A percentile compares a stretch with the other conserved stretches of the same genome.
These are phyloP conservation scores for Caenorhabditis inopinata DNA, from an alignment of 1,140 invertebrate species.

Conservation along the genomic window DNA sequence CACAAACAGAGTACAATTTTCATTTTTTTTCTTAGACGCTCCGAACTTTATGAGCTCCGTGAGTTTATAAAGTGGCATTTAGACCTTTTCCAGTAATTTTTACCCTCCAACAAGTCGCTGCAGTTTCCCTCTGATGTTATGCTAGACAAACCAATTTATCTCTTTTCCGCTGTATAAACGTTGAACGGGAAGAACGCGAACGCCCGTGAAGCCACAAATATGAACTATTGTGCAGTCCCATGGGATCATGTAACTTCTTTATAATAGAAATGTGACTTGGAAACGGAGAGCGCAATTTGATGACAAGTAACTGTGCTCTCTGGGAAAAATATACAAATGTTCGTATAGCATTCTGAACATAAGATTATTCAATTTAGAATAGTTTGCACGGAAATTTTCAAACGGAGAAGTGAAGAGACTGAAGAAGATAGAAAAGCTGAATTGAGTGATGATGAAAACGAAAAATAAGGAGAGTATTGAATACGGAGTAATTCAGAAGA, in stretches of 20 bases:
- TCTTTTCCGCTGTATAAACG: not conserved
- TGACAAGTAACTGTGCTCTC: not conserved
- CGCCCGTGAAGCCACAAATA: not conserved
- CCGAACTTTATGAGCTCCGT: not conserved
- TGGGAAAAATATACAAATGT: not conserved
- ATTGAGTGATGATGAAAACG: not conserved
- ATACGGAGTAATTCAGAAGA: no score
- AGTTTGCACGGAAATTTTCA: no score
- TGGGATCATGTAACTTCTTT: not conserved
- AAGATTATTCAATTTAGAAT: no score
- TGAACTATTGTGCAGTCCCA: not conserved
- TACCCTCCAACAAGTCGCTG: not conserved
- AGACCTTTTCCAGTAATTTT: not conserved
- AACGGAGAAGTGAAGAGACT: not conserved
- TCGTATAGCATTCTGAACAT: constrained; percentile 22
- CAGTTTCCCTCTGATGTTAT: not conserved
- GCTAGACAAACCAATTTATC: not conserved
- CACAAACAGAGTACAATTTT: no score
- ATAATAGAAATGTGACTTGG: not conserved
- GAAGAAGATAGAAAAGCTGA: not conserved
- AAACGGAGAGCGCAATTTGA: constrained; percentile 14
- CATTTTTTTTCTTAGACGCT: no score
- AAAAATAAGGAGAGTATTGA: not conserved
- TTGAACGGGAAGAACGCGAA: not conserved
- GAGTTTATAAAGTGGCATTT: not conserved